Evolutionary conservation across 2,888 invertebrate species (phyloP).

Genomic region (Cepaea hortensis): DNA sequence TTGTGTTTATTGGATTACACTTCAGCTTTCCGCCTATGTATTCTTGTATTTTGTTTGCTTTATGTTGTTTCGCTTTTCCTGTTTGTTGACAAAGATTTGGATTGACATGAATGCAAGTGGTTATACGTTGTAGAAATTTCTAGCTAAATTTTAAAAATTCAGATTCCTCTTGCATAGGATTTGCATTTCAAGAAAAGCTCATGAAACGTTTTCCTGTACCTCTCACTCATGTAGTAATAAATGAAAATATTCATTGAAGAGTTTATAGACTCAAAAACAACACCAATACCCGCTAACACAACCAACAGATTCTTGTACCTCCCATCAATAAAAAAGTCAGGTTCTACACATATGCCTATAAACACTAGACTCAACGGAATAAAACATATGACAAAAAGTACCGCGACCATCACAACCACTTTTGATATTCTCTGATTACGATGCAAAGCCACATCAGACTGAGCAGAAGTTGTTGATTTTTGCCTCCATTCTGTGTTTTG

Average conservation of each 20-base stretch:
- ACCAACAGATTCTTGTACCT: background rate
- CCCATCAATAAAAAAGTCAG: background rate
- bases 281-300: background rate
- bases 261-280: background rate
- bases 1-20: too few species aligned
- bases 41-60: too few species aligned
- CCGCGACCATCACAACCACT: background rate
- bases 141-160: too few species aligned
- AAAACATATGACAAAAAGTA: background rate
- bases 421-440: background rate
- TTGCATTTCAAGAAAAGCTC: too few species aligned
- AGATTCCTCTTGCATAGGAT: too few species aligned
- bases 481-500: background rate
- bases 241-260: slow-evolving; percentile 16
- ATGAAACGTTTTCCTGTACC: background rate
- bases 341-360: background rate
- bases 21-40: too few species aligned
- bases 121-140: too few species aligned
- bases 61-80: too few species aligned
- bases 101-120: too few species aligned
- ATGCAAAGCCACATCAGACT: background rate
- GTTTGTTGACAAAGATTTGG: too few species aligned
- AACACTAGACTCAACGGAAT: background rate
- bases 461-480: too few species aligned
- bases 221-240: background rate